These are phyloP conservation scores for Acomys russatus DNA, from an alignment of 2,797 vertebrate species.

Conservation along the genomic window DNA sequence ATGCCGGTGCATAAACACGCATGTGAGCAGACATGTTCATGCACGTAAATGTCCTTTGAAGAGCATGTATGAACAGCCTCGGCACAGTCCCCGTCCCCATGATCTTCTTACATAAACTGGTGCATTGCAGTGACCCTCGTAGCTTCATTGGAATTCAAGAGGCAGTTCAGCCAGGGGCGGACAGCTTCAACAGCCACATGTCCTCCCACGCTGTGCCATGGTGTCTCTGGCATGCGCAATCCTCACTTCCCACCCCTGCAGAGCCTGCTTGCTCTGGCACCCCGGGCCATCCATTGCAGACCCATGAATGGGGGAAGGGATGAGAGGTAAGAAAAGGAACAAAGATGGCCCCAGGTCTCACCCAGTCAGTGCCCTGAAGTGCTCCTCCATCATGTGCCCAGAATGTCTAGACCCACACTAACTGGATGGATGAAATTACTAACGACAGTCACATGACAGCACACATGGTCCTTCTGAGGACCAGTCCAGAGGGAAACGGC, in stretches of 20 bases:
- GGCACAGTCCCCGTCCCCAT: fast-evolving
- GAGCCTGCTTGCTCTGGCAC: background rate
- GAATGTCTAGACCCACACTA: background rate
- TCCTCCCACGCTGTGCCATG: background rate
- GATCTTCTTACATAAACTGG: constrained; percentile 85
- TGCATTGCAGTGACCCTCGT: constrained; percentile 84
- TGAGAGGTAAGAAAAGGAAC: background rate
- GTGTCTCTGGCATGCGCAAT: background rate
- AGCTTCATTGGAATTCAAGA: constrained; percentile 63
- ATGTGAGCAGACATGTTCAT: background rate
- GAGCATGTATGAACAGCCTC: background rate
- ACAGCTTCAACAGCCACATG: background rate
- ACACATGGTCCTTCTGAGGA: background rate
- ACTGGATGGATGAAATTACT: background rate
- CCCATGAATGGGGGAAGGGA: background rate
- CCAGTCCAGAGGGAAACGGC: background rate
- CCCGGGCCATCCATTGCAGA: background rate
- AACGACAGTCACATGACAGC: background rate
- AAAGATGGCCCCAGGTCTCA: constrained; percentile 34
- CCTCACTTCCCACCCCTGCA: background rate
- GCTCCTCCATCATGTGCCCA: background rate
- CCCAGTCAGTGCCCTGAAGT: background rate
- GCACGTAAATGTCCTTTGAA: fast-evolving
- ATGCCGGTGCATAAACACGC: fast-evolving
- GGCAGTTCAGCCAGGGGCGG: constrained; percentile 43